Conservation (phyloP, 2,113 vertebrate species). For the Seriola rivoliana region DNA sequence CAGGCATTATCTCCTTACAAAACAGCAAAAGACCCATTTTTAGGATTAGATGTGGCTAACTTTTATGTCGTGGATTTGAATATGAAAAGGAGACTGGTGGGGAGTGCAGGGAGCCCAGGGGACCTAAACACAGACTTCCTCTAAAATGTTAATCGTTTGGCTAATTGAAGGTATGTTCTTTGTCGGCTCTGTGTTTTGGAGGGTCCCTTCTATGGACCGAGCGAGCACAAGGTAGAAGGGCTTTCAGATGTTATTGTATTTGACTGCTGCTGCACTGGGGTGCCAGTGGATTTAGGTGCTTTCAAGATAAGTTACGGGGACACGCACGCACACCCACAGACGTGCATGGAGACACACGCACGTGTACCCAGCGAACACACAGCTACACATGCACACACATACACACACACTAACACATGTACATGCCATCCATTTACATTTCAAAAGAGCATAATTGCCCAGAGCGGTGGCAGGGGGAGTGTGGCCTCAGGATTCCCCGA, state of each 20-base stretch:
- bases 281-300: constrained; percentile 76
- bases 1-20: constrained; percentile 69
- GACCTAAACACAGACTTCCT: constrained; percentile 82
- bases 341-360: constrained; percentile 47
- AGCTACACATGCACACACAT: constrained; percentile 31
- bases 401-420: constrained; percentile 43
- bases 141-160: constrained; percentile 83
- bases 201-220: constrained; percentile 76
- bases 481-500: constrained; percentile 82
- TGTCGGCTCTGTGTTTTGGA: constrained; percentile 76
- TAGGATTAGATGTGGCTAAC: constrained; percentile 76
- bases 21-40: constrained; percentile 77
- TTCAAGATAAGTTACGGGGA: constrained; percentile 81
- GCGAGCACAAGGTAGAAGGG: constrained; percentile 74
- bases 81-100: constrained; percentile 77
- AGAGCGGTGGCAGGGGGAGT: constrained; percentile 74
- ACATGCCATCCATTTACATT: constrained; percentile 74
- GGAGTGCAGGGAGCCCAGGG: constrained; percentile 69
- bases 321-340: constrained; percentile 54
- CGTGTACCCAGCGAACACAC: constrained; percentile 35
- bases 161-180: constrained; percentile 85
- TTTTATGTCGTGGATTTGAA: constrained; percentile 82
- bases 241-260: constrained; percentile 81
- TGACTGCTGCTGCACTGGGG: constrained; percentile 76
- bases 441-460: constrained; percentile 80